A percentile compares a stretch with the other conserved stretches of the same genome.
phyloP scores from a whole-genome alignment of 2,888 invertebrate species.

The Nycteola revayana region DNA sequence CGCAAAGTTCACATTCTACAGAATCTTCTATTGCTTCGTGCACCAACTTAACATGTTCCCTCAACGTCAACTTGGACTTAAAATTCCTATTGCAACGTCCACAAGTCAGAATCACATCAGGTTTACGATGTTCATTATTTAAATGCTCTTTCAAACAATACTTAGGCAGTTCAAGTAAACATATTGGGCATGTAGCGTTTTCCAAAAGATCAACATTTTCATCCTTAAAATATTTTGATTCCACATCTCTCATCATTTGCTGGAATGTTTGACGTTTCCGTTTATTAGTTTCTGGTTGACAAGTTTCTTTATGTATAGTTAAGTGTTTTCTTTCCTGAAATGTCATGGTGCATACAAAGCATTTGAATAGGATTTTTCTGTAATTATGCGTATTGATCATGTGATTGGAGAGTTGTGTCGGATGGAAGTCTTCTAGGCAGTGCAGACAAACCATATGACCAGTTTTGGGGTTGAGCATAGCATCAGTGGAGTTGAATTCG shows the following conservation, averaged over 20 bases:
- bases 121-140: slow-evolving; percentile 33
- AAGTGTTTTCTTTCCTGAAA: slow-evolving; percentile 33
- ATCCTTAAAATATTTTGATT: slow-evolving; percentile 22
- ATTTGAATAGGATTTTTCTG: slow-evolving; percentile 35
- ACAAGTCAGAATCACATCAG: slow-evolving; percentile 31
- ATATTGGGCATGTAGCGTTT: slow-evolving; percentile 32
- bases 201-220: slow-evolving; percentile 24
- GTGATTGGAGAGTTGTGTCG: slow-evolving; percentile 28
- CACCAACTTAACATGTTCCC: slow-evolving; percentile 44
- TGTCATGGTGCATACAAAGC: slow-evolving; percentile 33
- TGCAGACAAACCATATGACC: slow-evolving; percentile 41
- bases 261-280: slow-evolving; percentile 35
- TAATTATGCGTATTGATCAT: slow-evolving; percentile 42
- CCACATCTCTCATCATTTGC: slow-evolving; percentile 34
- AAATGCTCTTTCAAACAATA: slow-evolving; percentile 39
- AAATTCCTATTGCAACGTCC: slow-evolving; percentile 37
- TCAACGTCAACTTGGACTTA: slow-evolving; percentile 39
- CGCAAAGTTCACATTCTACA: slow-evolving; percentile 41
- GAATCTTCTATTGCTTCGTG: slow-evolving; percentile 45
- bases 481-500: slow-evolving; percentile 39
- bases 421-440: slow-evolving; percentile 40
- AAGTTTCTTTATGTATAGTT: slow-evolving; percentile 27
- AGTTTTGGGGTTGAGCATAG: slow-evolving; percentile 35
- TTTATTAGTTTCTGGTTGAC: slow-evolving; percentile 30
- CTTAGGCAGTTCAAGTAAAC: slow-evolving; percentile 35